Percentiles rank a stretch among this genome's conserved stretches.
Evolutionary conservation across 1,140 invertebrate species (phyloP).

Genomic region (Heliconius eleuchia): DNA sequence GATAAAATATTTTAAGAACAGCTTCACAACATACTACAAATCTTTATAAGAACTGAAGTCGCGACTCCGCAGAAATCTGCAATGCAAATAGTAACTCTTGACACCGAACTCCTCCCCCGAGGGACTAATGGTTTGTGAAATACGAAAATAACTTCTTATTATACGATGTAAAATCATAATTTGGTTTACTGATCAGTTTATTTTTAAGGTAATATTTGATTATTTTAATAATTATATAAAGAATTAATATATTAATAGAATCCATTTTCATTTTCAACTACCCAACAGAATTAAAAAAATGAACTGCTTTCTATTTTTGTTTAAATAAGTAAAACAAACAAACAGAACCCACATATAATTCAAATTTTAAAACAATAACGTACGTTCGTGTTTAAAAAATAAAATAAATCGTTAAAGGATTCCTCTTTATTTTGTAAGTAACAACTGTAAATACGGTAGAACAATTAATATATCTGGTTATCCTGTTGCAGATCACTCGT

Average conservation of each 20-base stretch:
- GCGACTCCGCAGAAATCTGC: neutral
- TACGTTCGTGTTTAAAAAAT: too few relatives aligned
- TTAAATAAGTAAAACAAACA: too few relatives aligned
- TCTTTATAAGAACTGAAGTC: neutral
- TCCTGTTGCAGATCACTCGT: slow-evolving; percentile 1
- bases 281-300: too few relatives aligned
- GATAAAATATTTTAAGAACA: neutral
- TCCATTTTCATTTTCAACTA: too few relatives aligned
- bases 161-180: neutral
- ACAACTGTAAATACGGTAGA: neutral
- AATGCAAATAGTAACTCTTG: slow-evolving; percentile 7
- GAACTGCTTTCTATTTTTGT: too few relatives aligned
- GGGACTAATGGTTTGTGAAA: slow-evolving; percentile 1
- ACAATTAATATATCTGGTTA: neutral
- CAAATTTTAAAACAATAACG: too few relatives aligned
- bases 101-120: neutral
- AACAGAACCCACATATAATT: too few relatives aligned
- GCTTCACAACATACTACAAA: neutral
- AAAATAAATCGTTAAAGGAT: neutral
- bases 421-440: neutral
- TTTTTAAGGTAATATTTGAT: neutral
- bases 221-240: neutral
- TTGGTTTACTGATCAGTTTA: neutral
- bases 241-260: too few relatives aligned
- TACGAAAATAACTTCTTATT: neutral